Evolutionary conservation across 2,113 vertebrate genomes (phyloP), one percentile per base, ranked within the genome.

Genomic region (Psammodynastes pulverulentus): DNA sequence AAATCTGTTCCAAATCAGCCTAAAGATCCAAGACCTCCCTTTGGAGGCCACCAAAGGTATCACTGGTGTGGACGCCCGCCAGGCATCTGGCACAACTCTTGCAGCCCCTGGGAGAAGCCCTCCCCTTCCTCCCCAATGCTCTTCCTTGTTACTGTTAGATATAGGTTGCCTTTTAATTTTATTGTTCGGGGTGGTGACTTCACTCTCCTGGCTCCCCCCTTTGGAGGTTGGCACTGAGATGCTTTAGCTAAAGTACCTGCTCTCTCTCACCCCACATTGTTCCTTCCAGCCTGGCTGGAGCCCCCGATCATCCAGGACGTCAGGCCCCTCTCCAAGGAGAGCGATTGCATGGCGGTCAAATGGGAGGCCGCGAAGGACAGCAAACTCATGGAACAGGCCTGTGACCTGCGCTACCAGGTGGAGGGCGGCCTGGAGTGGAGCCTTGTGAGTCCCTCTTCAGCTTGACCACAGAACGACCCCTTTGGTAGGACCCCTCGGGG

Each of bases 231-330:
- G 23, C 9, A 48, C 29, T 48, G 26, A 86, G 46, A 39, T 15
- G 29, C 23, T 46, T 46, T 15, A 15, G 48, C 15, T 0, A 7
- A 79, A 79, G 72, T 43, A 21, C 34, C 21, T 43, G 17, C 72
- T 79, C 34, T 79, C 72, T 9, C 72, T 17, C 48, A 43, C 29
- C 29, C 6, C 62, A 13, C 4, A 1, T 34, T 46, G 8, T 21
- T n/a, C 86, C 23, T 95, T 91, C n/a, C 94, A 98, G 98, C 96
- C 94, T 97, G 97, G 84, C 90, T 97, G 95, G 97, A 98, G 9
- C 97, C 98, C 12, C 97, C 97, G 0, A 29, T 13, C 45, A 92
- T 96, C 92, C 93, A 48, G 54, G 94, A 90, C 79, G 39, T 95
- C 93, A 93, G 54, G 91, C 91, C 56, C 21, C 12, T 94, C 89